A percentile compares a stretch with the other conserved stretches of the same genome.
Conservation (phyloP, 2,113 vertebrate genomes). For the Sceloporus undulatus region DNA sequence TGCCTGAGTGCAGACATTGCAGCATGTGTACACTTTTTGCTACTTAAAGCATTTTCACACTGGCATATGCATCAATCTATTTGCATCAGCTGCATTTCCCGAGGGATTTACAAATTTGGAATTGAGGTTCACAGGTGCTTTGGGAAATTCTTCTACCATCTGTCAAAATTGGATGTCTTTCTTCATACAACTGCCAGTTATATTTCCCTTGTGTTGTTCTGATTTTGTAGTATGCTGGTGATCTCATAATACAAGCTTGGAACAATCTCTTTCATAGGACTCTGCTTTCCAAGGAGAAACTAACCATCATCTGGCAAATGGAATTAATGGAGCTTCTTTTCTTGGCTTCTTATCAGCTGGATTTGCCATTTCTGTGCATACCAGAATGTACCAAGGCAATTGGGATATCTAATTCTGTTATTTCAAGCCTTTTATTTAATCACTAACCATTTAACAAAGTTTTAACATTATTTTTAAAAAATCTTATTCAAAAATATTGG, state of each 20-base stretch:
- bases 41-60: background rate
- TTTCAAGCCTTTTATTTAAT: background rate
- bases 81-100: conserved; percentile 1
- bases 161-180: conserved; percentile 1
- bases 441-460: no score
- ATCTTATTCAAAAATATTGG: no score
- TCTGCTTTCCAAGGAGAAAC: conserved; percentile 3
- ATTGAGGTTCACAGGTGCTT: background rate
- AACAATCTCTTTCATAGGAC: conserved; percentile 19
- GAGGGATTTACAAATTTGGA: background rate
- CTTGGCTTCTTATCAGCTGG: conserved; percentile 23
- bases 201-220: conserved; percentile 15
- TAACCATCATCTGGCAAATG: background rate
- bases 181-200: background rate
- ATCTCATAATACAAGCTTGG: conserved; percentile 11
- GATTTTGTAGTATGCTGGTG: background rate
- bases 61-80: background rate
- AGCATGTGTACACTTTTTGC: background rate
- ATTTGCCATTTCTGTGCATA: background rate
- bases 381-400: background rate
- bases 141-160: conserved; percentile 12
- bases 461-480: no score
- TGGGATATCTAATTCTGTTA: background rate
- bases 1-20: background rate
- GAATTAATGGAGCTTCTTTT: background rate